A percentile compares a stretch with the other conserved stretches of the same genome.
These are phyloP conservation scores for Trachops cirrhosus DNA, from an alignment of 2,797 vertebrate genomes.

Conservation along the genomic window DNA sequence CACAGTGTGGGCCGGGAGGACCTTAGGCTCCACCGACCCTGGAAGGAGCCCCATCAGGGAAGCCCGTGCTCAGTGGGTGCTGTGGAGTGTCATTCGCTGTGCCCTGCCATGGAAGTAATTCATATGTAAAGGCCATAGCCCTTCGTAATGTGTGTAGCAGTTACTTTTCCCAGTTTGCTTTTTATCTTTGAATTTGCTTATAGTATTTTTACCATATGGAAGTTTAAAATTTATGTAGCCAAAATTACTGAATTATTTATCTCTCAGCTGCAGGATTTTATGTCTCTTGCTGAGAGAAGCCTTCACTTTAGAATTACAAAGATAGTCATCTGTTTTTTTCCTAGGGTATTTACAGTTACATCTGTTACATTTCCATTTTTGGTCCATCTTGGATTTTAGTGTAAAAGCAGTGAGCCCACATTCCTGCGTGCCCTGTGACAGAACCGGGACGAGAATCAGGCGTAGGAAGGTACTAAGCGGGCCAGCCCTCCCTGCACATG, in stretches of 20 bases:
- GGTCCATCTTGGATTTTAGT: neutral
- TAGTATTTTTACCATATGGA: neutral
- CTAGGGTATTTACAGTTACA: neutral
- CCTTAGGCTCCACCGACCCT: fast-evolving
- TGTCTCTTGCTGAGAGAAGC: neutral
- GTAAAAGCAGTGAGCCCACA: neutral
- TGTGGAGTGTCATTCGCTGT: too few relatives aligned
- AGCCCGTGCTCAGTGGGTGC: neutral
- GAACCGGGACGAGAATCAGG: neutral
- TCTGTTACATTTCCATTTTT: neutral
- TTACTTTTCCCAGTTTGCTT: neutral
- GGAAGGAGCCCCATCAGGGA: neutral
- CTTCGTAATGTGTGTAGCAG: neutral
- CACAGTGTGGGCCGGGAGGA: neutral
- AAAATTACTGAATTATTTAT: neutral
- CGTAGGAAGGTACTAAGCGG: neutral
- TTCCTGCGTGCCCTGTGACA: neutral
- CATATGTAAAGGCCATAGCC: neutral
- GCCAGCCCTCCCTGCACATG: fast-evolving
- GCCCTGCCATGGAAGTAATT: neutral
- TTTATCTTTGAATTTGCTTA: neutral
- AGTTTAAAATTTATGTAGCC: neutral
- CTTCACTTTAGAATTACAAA: neutral
- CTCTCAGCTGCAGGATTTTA: neutral
- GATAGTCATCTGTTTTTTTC: neutral